Base-by-base conservation (phyloP, 2,888 invertebrate genomes). In the Pyrrhia umbra region DNA sequence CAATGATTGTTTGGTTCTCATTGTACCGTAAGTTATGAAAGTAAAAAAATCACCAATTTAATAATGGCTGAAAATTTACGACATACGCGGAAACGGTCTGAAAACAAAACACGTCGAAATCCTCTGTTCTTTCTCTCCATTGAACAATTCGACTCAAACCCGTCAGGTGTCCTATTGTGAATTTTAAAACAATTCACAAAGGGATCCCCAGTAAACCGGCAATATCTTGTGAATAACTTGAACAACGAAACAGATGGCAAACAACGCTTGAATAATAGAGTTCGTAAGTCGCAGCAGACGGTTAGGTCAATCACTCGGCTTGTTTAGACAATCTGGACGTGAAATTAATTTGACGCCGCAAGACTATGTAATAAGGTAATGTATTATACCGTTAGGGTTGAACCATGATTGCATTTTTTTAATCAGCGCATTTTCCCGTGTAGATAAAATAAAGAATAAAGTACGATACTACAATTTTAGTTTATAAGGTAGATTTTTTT, bases 101-200 rank as follows among this genome's bases (percentile, higher is more conserved):
- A 21, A 5, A 46, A 45, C 23, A 68, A 46, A 63, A 64, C 15
- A 25, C 30, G 21, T 42, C 15, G 40, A 73, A 67, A 56, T 25
- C 45, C 15, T 51, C 8, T 25, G 34, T 34, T 34, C 34, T 40
- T 13, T 49, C 46, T 34, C 25, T 25, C 16, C 20, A 55, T 47
- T 45, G 25, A 57, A 55, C 42, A 71, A 66, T 71, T 72, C 56
- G 42, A 54, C 71, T 57, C 27, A 8, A 23, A 40, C 20, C 42
- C 23, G 54, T 27, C 77, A 68, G 52, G 57, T 60, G 56, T 63
- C 9, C 20, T 46, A 50, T 50, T 58, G 47, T 63, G 77, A 68
- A 77, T 77, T 72, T 68, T 60, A 63, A 74, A 75, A 65, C 77
- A 65, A 71, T 71, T 65, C 72, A 76, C 76, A 73, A 75, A 71